These are phyloP conservation scores for Schizothorax lantsangensis DNA, from an alignment of 2,797 vertebrate genomes.

Conservation along the genomic window DNA sequence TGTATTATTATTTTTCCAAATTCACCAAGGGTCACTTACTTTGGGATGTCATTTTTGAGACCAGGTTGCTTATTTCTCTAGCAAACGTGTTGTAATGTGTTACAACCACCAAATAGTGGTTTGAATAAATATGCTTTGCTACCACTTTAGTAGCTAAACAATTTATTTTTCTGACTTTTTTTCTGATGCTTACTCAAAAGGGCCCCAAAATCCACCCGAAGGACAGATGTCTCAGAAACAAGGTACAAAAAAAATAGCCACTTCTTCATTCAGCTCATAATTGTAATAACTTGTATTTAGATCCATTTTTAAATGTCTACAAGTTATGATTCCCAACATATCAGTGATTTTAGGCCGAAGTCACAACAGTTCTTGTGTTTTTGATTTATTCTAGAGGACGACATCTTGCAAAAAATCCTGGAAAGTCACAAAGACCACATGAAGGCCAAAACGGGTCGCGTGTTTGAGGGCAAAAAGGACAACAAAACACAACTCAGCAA, in stretches of 20 bases:
- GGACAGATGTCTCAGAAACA: not conserved
- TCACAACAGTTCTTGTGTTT: not conserved
- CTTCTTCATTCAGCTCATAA: too few species aligned
- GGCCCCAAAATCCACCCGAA: too few species aligned
- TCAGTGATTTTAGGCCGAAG: not conserved
- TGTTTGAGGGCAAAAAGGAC: slow-evolving; percentile 21
- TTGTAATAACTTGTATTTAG: not conserved
- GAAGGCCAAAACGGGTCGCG: not conserved
- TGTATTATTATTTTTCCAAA: not conserved
- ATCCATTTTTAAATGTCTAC: too few species aligned
- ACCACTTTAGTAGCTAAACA: not conserved
- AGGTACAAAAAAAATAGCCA: not conserved
- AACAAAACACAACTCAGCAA: slow-evolving; percentile 19
- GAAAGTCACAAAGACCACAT: not conserved
- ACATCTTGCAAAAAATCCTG: not conserved
- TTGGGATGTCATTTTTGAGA: not conserved
- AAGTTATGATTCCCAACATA: not conserved
- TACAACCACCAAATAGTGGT: not conserved
- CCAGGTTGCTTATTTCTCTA: not conserved
- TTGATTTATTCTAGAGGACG: not conserved
- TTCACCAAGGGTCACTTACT: not conserved
- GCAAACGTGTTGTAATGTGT: not conserved
- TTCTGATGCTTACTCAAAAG: not conserved
- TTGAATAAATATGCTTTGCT: not conserved
- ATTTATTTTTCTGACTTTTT: not conserved